Evolutionary conservation across 2,797 vertebrate species (phyloP).

Genomic region (Schizothorax lantsangensis): DNA sequence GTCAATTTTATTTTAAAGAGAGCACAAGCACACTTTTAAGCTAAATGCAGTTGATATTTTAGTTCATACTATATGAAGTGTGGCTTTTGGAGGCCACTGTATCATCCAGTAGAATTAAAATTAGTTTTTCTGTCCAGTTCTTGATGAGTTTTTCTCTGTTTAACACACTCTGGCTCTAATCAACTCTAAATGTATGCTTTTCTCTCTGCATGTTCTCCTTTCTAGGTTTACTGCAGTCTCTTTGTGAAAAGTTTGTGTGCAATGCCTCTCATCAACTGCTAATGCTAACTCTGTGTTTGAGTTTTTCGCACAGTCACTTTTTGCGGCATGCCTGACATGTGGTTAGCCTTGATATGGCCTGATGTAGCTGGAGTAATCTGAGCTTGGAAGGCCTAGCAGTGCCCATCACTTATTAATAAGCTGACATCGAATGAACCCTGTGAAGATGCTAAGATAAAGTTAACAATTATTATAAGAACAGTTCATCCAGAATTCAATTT

Average conservation of each 20-base stretch:
- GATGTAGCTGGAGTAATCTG: background rate
- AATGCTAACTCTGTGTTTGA: constrained; percentile 43
- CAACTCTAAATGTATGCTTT: constrained; percentile 51
- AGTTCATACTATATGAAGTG: background rate
- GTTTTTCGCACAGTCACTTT: constrained; percentile 26
- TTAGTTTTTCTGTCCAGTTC: background rate
- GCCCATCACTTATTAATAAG: constrained; percentile 15
- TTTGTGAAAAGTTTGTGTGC: constrained; percentile 28
- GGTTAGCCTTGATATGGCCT: constrained; percentile 6
- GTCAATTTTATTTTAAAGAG: background rate
- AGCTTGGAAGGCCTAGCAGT: background rate
- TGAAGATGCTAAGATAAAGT: constrained; percentile 10
- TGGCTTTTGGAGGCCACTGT: constrained; percentile 1
- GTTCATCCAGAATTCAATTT: background rate
- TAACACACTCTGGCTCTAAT: constrained; percentile 63
- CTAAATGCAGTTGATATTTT: background rate
- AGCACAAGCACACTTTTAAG: background rate
- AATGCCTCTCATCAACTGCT: constrained; percentile 42
- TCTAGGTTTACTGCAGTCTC: constrained; percentile 49
- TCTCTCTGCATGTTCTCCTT: constrained; percentile 61
- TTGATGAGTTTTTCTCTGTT: constrained; percentile 58
- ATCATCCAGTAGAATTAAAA: background rate
- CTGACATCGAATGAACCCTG: background rate
- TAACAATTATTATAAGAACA: background rate
- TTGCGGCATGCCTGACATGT: constrained; percentile 35